Base-by-base conservation (phyloP, 2,888 invertebrate genomes). In the Myathropa florea region DNA sequence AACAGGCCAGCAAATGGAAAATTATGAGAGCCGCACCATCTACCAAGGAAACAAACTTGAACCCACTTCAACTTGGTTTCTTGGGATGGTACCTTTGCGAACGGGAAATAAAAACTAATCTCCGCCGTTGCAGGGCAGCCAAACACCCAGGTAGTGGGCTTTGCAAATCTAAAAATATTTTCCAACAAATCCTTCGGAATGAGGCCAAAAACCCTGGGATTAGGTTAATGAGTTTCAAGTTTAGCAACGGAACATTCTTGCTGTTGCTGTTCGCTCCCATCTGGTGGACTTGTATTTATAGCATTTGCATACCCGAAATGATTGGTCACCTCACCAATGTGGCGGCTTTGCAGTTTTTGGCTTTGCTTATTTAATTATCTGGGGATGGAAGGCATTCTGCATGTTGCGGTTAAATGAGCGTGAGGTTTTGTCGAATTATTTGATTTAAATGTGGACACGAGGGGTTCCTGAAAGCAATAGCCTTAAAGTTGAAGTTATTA, bases 191-290 rank as follows among this genome's bases (percentile, higher is more conserved):
- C 46, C 46, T 18, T 23, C n/a, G 24, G 14, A 57, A 57, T 23
- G 57, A 26, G 24, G 57, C 57, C 24, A 57, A 24, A 24, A 57
- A 57, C 57, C 57, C 14, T 24, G 57, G 57, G 57, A 57, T 57
- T 57, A 57, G 24, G 57, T 57, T 57, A 57, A 57, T 57, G 57
- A 57, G 57, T 57, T 57, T 57, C 57, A 57, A 57, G 57, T 23
- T 57, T 57, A 10, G 4, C 57, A 57, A 4, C 12, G 24, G 57
- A 23, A 57, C 23, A 24, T 46, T 46, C 46, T 46, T 46, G 46
- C 18, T 1, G n/a, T 33, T 33, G 10, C 33, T 12, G 33, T 33
- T 33, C 12, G 24, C 24, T 3, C 10, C 57, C 10, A 21, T 57
- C 23, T 57, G 57, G 9, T 10, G 21, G 46, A 1, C 4, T 57